These are phyloP conservation scores for Scelioninae gen. 1 DNA, from an alignment of 2,888 invertebrate species.

Conservation along the genomic window DNA sequence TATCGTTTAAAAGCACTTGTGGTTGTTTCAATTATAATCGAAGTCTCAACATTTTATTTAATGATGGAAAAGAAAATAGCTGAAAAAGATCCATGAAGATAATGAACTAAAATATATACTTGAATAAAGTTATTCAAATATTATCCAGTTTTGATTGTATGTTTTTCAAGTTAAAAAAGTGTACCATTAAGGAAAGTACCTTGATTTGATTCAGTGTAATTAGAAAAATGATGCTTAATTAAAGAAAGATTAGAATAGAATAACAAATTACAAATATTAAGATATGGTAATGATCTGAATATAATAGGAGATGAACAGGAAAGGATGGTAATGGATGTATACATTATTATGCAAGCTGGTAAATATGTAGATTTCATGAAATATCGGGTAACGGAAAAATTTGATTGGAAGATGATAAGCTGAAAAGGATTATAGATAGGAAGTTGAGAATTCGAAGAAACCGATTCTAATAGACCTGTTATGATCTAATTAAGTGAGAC, in stretches of 20 bases:
- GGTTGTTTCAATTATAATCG: too few species aligned
- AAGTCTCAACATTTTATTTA: too few species aligned
- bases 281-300: conserved; percentile 28
- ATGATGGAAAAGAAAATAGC: too few species aligned
- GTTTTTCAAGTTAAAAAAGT: too few species aligned
- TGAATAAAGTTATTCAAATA: too few species aligned
- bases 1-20: too few species aligned
- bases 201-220: neutral
- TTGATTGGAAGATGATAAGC: too few species aligned
- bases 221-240: conserved; percentile 2
- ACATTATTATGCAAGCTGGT: conserved; percentile 27
- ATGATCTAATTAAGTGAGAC: neutral
- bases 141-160: too few species aligned
- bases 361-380: conserved; percentile 42
- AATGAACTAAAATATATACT: too few species aligned
- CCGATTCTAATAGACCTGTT: neutral
- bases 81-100: too few species aligned
- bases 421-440: neutral
- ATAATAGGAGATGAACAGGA: conserved; percentile 35
- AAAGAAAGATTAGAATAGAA: conserved; percentile 21
- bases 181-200: too few species aligned
- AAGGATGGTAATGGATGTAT: conserved; percentile 10
- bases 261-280: conserved; percentile 13
- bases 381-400: conserved; percentile 23
- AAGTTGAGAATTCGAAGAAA: neutral